A percentile compares a stretch with the other conserved stretches of the same genome.
phyloP scores from a whole-genome alignment of 1,140 invertebrate genomes.

The Zaprionus camerounensis region DNA sequence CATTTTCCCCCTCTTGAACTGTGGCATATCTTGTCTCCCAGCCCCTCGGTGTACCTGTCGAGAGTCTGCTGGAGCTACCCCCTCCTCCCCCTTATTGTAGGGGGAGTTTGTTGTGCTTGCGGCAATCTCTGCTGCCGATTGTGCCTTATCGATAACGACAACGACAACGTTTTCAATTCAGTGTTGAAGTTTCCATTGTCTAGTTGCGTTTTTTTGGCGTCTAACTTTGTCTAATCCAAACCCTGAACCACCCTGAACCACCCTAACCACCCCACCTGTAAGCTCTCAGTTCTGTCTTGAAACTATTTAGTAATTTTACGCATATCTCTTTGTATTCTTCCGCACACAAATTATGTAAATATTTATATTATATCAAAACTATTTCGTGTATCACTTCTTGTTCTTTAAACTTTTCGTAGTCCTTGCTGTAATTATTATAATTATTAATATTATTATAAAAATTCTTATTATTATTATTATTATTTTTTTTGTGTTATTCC shows the following conservation, averaged over 20 bases:
- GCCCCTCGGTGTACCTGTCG: background rate
- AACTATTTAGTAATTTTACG: slow-evolving; percentile 11
- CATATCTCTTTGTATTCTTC: background rate
- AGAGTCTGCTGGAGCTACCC: slow-evolving; percentile 41
- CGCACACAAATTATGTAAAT: background rate
- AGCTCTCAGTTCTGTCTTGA: background rate
- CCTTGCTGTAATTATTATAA: slow-evolving; percentile 29
- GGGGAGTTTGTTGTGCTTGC: background rate
- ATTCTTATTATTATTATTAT: slow-evolving; percentile 5
- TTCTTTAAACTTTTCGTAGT: slow-evolving; percentile 22
- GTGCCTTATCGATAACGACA: background rate
- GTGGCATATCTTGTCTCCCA: background rate
- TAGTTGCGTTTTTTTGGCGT: slow-evolving; percentile 39
- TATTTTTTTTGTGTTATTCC: slow-evolving; percentile 59
- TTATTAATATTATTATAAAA: slow-evolving; percentile 19
- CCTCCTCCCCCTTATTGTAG: background rate
- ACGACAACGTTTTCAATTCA: slow-evolving; percentile 63
- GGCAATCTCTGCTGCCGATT: too few species aligned
- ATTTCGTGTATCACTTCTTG: background rate
- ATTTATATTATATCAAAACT: background rate
- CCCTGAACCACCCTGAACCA: background rate
- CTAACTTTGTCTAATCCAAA: slow-evolving; percentile 6
- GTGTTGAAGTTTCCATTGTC: slow-evolving; percentile 59
- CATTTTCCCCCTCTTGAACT: background rate
- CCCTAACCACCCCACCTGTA: background rate